phyloP scores from a whole-genome alignment of 2,888 invertebrate species.

The Drosophila kanekoi region DNA sequence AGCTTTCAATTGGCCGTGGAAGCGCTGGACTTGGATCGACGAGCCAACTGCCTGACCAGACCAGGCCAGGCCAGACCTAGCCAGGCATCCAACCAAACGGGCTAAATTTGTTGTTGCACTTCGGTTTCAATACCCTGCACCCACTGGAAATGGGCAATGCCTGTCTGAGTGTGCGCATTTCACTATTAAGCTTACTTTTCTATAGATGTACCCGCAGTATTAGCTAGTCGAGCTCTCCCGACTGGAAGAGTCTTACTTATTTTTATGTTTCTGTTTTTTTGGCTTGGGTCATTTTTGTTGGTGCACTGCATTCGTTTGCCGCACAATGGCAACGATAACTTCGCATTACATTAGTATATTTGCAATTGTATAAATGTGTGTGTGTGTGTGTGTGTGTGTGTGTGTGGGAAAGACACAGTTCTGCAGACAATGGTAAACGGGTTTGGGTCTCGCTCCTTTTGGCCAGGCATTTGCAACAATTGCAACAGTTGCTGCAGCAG shows the following conservation, averaged over 20 bases:
- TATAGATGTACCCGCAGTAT: slow-evolving; percentile 7
- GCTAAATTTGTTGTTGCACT: slow-evolving; percentile 17
- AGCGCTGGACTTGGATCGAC: slow-evolving; percentile 34
- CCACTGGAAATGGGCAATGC: no score
- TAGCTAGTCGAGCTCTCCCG: not conserved
- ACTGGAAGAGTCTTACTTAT: slow-evolving; percentile 1
- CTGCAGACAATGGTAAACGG: slow-evolving; percentile 67
- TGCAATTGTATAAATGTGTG: slow-evolving; percentile 21
- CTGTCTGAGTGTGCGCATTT: no score
- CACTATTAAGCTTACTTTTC: no score
- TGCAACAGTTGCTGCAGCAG: slow-evolving; percentile 66
- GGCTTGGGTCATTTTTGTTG: slow-evolving; percentile 73
- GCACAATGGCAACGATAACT: slow-evolving; percentile 77
- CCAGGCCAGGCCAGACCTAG: slow-evolving; percentile 2
- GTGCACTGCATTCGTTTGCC: slow-evolving; percentile 76
- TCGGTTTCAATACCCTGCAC: slow-evolving; percentile 17
- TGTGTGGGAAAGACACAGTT: slow-evolving; percentile 71
- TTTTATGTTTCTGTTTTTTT: slow-evolving; percentile 13
- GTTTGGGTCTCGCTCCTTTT: slow-evolving; percentile 65
- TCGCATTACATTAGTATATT: slow-evolving; percentile 77
- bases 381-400: slow-evolving; percentile 21
- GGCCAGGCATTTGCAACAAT: slow-evolving; percentile 66
- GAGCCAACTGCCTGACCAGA: not conserved
- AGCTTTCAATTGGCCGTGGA: slow-evolving; percentile 79
- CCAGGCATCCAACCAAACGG: slow-evolving; percentile 36